Evolutionary conservation across 1,140 invertebrate genomes (phyloP), one percentile per base, ranked within the genome.

Genomic region (Penaeus chinensis): DNA sequence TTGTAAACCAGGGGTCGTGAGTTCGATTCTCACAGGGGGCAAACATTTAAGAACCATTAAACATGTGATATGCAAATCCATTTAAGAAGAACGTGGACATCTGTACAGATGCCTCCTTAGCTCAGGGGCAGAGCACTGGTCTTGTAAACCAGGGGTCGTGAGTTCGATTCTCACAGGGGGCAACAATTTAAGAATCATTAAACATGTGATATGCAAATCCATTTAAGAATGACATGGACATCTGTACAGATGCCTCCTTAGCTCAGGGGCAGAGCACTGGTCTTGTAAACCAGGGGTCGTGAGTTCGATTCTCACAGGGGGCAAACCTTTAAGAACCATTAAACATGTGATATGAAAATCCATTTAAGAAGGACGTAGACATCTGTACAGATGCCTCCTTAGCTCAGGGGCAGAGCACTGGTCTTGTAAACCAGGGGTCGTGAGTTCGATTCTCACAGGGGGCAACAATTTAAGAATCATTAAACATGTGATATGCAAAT

Each of bases 391-490:
- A 47, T 79, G 91, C 90, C 91, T 91, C 91, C 84, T 87, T 89
- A 90, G 91, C 89, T 89, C 90, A 91, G 89, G 87, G 90, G 89
- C 89, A 90, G 89, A 90, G 89, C 90, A 91, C 90, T 90, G 89
- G 90, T 91, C 90, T 91, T 88, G 88, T 90, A 90, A 90, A 90
- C 90, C 87, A 91, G 91, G 85, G 89, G 88, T 89, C 91, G 89
- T 90, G 90, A 90, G 90, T 91, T 91, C 90, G 85, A 90, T 89
- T 87, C 90, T 91, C 90, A 90, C 88, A 89, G 90, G 89, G 85
- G 87, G 85, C 86, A 88, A 20, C 65, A 8, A 1, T 80, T 69
- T 47, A 47, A 32, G 32, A 32, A 32, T 2, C 32, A 32, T 32
- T 32, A 2, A 32, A 32, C 32, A 32, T 32, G 32, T 0, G 32